Conservation (phyloP, 1,140 invertebrate genomes). For the Drosophila mojavensis region DNA sequence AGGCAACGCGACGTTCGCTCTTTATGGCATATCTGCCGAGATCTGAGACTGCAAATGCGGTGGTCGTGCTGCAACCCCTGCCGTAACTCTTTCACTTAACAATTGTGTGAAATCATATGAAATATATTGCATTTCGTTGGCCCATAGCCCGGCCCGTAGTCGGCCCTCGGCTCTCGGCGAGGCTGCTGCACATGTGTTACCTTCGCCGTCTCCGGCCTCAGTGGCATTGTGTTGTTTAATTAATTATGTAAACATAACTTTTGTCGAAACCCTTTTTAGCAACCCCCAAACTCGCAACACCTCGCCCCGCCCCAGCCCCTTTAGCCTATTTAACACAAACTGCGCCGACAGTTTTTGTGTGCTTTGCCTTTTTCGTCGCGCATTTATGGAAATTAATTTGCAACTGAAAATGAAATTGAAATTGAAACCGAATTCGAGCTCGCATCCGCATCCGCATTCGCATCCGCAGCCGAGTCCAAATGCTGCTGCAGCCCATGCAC, state of each 20-base stretch:
- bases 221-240: slow-evolving; percentile 75
- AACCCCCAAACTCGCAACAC: slow-evolving; percentile 25
- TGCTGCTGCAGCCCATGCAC: background rate
- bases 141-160: background rate
- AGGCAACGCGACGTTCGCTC: slow-evolving; percentile 8
- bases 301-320: background rate
- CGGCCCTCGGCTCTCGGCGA: too few species aligned
- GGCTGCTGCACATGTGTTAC: slow-evolving; percentile 46
- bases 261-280: slow-evolving; percentile 54
- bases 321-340: too few species aligned
- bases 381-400: slow-evolving; percentile 83
- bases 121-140: slow-evolving; percentile 43
- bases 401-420: slow-evolving; percentile 70
- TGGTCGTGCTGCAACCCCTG: slow-evolving; percentile 25
- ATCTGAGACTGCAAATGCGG: slow-evolving; percentile 8
- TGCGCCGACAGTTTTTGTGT: slow-evolving; percentile 13
- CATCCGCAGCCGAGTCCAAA: background rate
- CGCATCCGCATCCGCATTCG: background rate
- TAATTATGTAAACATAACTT: slow-evolving; percentile 84
- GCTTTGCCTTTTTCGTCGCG: slow-evolving; percentile 40
- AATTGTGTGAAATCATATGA: slow-evolving; percentile 45
- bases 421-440: slow-evolving; percentile 8
- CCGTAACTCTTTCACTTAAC: background rate
- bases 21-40: slow-evolving; percentile 4
- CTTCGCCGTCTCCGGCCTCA: slow-evolving; percentile 21